Base-by-base conservation (phyloP, 2,888 invertebrate genomes). In the Micropterix aruncella region DNA sequence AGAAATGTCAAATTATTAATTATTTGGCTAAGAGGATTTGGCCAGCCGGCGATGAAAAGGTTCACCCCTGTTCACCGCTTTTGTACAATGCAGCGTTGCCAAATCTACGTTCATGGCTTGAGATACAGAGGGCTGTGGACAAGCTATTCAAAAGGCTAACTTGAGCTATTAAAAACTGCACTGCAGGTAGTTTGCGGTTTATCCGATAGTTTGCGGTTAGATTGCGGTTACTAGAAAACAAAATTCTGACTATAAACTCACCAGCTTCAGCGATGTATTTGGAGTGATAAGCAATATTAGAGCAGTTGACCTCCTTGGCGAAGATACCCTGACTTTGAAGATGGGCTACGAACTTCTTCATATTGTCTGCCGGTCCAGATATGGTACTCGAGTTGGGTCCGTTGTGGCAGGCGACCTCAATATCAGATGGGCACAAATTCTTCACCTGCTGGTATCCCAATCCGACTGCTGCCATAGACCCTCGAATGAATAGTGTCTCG, bases 401-500 rank as follows among this genome's bases (percentile, higher is more conserved):
- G 57, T 90, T 90, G 62, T 87, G 87, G 55, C 89, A 90, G 9
- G 88, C 85, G 0, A 85, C 76, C 51, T 79, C 79, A 16, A 87
- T 78, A 18, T 75, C 73, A 16, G 74, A 65, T 1, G 84, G 83
- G 47, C 61, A 57, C 48, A 63, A 47, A 17, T 56, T 54, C 2
- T 51, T 50, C 5, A 65, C 52, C 50, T 76, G 67, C 38, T 63
- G 66, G 49, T 72, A 77, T 1, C 79, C 74, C 38, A 80, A 57
- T 15, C 88, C 92, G 4, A 93, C 74, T 3, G 91, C 89, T 37
- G 93, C 93, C 93, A 94, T 93, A 19, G 84, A 83, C 41, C 90
- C 90, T 44, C 65, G 69, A 50, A 84, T 78, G 52, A 85, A 69
- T 2, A 74, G 68, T 0, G 80, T 76, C 51, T 87, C 83, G 12